Base-by-base conservation (phyloP, 2,888 invertebrate genomes). In the Eupithecia subumbrata region DNA sequence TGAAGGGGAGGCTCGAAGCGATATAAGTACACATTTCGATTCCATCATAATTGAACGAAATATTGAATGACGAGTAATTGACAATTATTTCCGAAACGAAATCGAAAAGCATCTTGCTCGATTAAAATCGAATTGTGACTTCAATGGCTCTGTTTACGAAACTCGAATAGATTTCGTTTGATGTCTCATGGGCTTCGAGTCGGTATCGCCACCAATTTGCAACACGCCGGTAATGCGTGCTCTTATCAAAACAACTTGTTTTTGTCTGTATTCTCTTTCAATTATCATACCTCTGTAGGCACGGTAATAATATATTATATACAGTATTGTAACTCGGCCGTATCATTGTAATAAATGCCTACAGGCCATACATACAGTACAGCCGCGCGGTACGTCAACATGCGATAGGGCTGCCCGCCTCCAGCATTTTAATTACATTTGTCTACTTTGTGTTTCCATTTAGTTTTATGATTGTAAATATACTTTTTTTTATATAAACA, bases 1-100 rank as follows among this genome's bases (percentile, higher is more conserved):
- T 56, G 68, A 72, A 74, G 75, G 79, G 78, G 77, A 76, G 74
- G 74, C 52, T 72, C 40, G 70, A 37, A 14, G 60, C 66, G 72
- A 37, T 64, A 69, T 66, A 72, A 75, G 73, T 69, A 71, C 77
- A 74, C 72, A 72, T 79, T 72, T 74, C 74, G 77, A 77, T 76
- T 80, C 74, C 40, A 73, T 73, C 64, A 78, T 78, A 77, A 79
- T 77, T 79, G 76, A 81, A 75, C 68, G 72, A 78, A 75, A 78
- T 73, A 73, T 76, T 78, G 75, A 77, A 80, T 77, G 76, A 76
- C 74, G 78, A 77, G 73, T 78, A 75, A 79, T 75, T 74, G 80
- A 72, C 80, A 78, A 80, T 76, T 75, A 76, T 73, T 71, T 69
- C 74, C 45, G 73, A 73, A 75, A 64, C 60, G 72, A 71, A 72